A percentile compares a stretch with the other conserved stretches of the same genome.
Conservation (phyloP, 2,797 vertebrate species). For the Onychomys leucogaster region DNA sequence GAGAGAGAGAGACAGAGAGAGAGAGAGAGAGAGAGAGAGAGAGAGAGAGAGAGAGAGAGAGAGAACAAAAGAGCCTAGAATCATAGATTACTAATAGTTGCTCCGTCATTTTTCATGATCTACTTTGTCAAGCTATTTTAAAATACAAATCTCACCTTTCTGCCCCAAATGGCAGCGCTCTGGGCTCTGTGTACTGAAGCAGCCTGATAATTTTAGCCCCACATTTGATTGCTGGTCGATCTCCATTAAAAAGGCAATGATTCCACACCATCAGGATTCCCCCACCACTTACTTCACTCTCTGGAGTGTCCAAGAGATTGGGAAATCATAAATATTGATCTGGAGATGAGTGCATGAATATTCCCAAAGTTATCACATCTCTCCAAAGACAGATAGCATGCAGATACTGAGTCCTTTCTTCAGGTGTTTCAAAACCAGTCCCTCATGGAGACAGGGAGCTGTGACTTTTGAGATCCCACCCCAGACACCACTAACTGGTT, state of each 20-base stretch:
- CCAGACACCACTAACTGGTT: not conserved
- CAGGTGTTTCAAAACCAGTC: not conserved
- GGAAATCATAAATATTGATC: constrained; percentile 75
- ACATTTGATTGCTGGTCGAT: constrained; percentile 68
- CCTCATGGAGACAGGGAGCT: not conserved
- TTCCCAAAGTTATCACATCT: constrained; percentile 25
- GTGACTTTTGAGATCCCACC: not conserved
- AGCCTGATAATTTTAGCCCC: constrained; percentile 63
- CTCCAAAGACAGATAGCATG: not conserved
- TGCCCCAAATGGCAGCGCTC: constrained; percentile 27
- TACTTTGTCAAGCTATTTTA: constrained; percentile 61
- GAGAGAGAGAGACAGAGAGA: not conserved
- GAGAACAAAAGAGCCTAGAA: not conserved
- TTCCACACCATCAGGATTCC: constrained; percentile 26
- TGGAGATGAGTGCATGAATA: constrained; percentile 45
- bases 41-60: not conserved
- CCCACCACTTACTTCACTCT: constrained; percentile 63
- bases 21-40: not conserved
- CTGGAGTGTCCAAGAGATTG: constrained; percentile 52
- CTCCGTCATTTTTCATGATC: constrained; percentile 61
- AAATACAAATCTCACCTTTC: not conserved
- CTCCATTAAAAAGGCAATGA: constrained; percentile 61
- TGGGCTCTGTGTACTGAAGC: not conserved
- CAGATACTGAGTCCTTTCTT: not conserved
- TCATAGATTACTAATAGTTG: constrained; percentile 59